A percentile compares a stretch with the other conserved stretches of the same genome.
These are phyloP conservation scores for Choloepus hoffmanni DNA, from an alignment of 2,113 vertebrate species.

Conservation along the genomic window DNA sequence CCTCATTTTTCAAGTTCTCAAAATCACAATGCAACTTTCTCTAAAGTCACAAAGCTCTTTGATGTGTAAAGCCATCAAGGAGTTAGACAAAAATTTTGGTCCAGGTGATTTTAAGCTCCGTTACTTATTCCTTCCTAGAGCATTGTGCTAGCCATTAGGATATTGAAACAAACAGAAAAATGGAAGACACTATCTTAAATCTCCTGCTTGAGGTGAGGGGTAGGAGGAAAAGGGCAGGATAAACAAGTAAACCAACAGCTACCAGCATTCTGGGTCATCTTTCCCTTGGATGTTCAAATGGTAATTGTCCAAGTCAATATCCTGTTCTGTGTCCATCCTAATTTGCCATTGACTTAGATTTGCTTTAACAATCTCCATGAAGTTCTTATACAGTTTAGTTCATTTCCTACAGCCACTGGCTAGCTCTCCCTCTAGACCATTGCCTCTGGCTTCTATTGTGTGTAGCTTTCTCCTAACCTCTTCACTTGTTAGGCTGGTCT, in stretches of 20 bases:
- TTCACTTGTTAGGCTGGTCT: not conserved
- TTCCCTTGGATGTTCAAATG: not conserved
- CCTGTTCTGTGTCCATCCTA: not conserved
- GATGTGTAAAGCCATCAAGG: not conserved
- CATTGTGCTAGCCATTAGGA: not conserved
- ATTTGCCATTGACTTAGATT: not conserved
- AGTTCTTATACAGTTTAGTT: not conserved
- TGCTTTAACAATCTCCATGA: not conserved
- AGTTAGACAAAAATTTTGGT: not conserved
- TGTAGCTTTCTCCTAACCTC: not conserved
- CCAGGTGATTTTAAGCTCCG: not conserved
- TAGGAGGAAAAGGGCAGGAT: not conserved
- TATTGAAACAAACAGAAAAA: not conserved
- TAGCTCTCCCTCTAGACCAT: not conserved
- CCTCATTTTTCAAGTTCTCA: not conserved
- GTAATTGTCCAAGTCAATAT: not conserved
- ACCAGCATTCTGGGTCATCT: not conserved
- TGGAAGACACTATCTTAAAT: not conserved
- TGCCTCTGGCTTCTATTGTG: not conserved
- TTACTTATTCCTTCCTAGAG: not conserved
- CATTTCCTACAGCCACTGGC: not conserved
- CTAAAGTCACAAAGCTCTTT: not conserved
- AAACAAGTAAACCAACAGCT: not conserved
- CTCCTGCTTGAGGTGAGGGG: not conserved
- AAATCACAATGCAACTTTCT: not conserved